Conservation (phyloP, 2,888 invertebrate genomes). For the Callinectes sapidus region DNA sequence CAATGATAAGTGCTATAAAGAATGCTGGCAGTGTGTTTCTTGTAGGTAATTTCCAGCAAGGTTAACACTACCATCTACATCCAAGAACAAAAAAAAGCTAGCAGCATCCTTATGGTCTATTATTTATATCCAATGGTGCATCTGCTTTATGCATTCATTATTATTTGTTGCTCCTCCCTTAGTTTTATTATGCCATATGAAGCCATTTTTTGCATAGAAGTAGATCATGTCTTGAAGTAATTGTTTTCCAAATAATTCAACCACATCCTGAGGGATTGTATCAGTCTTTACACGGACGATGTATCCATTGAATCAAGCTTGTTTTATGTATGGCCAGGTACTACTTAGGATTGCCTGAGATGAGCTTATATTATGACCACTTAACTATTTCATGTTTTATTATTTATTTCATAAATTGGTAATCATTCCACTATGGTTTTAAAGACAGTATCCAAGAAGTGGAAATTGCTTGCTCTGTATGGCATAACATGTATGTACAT, state of each 20-base stretch:
- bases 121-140: not conserved
- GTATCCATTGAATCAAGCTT: no score
- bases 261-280: no score
- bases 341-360: no score
- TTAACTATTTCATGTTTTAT: not conserved
- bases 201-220: no score
- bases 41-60: not conserved
- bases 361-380: no score
- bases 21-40: not conserved
- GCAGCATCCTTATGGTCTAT: not conserved
- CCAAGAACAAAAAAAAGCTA: not conserved
- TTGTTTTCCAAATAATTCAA: no score
- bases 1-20: slow-evolving; percentile 47
- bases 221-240: no score
- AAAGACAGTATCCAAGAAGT: not conserved
- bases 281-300: no score
- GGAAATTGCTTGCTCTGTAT: not conserved
- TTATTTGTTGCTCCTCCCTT: not conserved
- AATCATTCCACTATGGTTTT: not conserved
- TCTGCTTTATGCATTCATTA: not conserved
- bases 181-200: no score
- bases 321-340: no score
- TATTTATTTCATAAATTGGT: not conserved
- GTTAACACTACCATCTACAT: not conserved
- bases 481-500: no score